Conservation (phyloP, 30 jellyfish, hydroid and myxozoan genomes). For the Pelagia noctiluca region DNA sequence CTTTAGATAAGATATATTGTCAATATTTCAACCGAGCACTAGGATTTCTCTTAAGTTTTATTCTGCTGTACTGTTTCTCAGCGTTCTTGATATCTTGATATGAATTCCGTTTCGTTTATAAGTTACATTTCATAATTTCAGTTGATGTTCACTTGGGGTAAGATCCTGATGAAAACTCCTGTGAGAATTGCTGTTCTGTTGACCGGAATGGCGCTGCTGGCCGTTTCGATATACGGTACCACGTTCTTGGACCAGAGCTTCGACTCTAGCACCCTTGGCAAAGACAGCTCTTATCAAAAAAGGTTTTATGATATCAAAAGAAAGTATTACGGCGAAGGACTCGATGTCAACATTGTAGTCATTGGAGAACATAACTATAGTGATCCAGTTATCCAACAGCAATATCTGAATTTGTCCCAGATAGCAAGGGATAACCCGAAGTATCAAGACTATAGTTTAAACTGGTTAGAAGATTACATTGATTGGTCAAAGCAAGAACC, state of each 20-base stretch:
- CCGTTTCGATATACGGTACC: conserved; percentile 77
- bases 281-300: conserved; percentile 77
- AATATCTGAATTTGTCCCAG: conserved; percentile 56
- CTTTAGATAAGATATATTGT: too few relatives aligned
- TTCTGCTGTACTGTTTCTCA: too few relatives aligned
- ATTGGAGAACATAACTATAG: conserved; percentile 51
- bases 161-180: conserved; percentile 70
- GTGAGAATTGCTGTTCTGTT: conserved; percentile 55
- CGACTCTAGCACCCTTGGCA: conserved; percentile 82
- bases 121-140: too few relatives aligned
- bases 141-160: conserved; percentile 78
- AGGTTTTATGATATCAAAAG: conserved; percentile 45
- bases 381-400: conserved; percentile 41
- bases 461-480: conserved; percentile 62
- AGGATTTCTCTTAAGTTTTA: too few relatives aligned
- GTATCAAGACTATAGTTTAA: conserved; percentile 30
- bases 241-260: conserved; percentile 78
- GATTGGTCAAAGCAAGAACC: conserved; percentile 55
- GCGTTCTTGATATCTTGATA: too few relatives aligned
- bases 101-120: too few relatives aligned
- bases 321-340: conserved; percentile 43
- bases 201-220: conserved; percentile 49
- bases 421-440: conserved; percentile 39
- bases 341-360: conserved; percentile 64
- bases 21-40: too few relatives aligned